A percentile compares a stretch with the other conserved stretches of the same genome.
Evolutionary conservation across 2,888 invertebrate genomes (phyloP).

Genomic region (Anodontia alba): DNA sequence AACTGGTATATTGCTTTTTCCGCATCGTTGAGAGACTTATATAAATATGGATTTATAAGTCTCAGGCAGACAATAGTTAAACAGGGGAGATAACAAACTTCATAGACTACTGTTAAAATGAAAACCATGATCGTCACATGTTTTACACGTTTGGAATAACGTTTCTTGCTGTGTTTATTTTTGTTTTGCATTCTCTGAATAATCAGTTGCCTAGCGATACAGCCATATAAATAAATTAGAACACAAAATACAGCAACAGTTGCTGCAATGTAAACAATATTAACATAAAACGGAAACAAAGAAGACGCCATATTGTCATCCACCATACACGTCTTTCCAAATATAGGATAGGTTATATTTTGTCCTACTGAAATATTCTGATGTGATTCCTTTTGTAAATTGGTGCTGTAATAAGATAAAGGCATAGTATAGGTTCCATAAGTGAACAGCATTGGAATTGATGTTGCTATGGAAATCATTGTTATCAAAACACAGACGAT

Average conservation of each 20-base stretch:
- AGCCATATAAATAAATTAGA: slow-evolving; percentile 40
- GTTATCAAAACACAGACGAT: slow-evolving; percentile 1
- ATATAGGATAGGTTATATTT: background rate
- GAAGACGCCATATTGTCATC: background rate
- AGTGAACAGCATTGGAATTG: background rate
- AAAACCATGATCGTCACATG: slow-evolving; percentile 69
- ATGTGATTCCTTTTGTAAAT: background rate
- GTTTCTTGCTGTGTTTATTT: slow-evolving; percentile 7
- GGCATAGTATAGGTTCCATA: slow-evolving; percentile 1
- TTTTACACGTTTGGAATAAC: slow-evolving; percentile 27
- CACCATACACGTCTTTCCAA: background rate
- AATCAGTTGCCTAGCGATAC: slow-evolving; percentile 43
- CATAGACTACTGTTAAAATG: slow-evolving; percentile 70
- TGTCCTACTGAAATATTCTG: background rate
- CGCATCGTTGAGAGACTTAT: slow-evolving; percentile 44
- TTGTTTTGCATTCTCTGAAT: slow-evolving; percentile 23
- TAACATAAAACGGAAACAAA: background rate
- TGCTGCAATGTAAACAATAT: slow-evolving; percentile 43
- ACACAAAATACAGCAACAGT: slow-evolving; percentile 37
- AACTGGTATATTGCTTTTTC: slow-evolving; percentile 70
- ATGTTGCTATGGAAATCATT: background rate
- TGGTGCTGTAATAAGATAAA: background rate
- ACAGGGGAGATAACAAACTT: slow-evolving; percentile 72
- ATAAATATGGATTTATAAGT: slow-evolving; percentile 58
- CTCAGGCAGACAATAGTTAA: slow-evolving; percentile 67